These are phyloP conservation scores for Drosophila cardini DNA, from an alignment of 1,140 invertebrate species.

Conservation along the genomic window DNA sequence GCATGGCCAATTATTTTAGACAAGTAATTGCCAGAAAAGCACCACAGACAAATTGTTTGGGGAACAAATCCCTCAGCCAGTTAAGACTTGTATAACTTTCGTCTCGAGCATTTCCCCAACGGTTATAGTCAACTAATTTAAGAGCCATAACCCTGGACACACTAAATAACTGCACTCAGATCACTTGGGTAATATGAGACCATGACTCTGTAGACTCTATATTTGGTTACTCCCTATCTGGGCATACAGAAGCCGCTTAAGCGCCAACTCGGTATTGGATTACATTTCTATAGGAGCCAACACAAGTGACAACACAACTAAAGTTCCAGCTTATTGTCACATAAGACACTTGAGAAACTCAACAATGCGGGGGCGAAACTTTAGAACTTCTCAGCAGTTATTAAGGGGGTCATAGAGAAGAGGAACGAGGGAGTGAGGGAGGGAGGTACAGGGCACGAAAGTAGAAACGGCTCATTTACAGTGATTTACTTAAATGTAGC, in stretches of 20 bases:
- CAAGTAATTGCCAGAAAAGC: slow-evolving; percentile 72
- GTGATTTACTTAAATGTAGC: slow-evolving; percentile 60
- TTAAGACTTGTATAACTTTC: slow-evolving; percentile 49
- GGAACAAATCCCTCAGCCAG: slow-evolving; percentile 67
- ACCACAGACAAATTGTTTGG: slow-evolving; percentile 69
- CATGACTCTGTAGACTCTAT: slow-evolving; percentile 9
- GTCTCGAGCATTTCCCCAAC: slow-evolving; percentile 19
- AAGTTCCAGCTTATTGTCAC: slow-evolving; percentile 50
- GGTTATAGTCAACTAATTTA: slow-evolving; percentile 55
- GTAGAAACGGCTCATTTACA: slow-evolving; percentile 59
- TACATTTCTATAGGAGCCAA: slow-evolving; percentile 15
- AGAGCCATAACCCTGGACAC: slow-evolving; percentile 37
- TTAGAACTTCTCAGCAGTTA: slow-evolving; percentile 36
- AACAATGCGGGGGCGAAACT: slow-evolving; percentile 52
- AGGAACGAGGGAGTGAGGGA: slow-evolving; percentile 14
- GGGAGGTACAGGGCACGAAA: not conserved
- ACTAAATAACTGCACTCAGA: slow-evolving; percentile 40
- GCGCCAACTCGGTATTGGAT: slow-evolving; percentile 36
- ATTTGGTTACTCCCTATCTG: slow-evolving; percentile 54
- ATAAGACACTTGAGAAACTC: slow-evolving; percentile 77
- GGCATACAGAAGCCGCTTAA: slow-evolving; percentile 71
- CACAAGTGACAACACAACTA: slow-evolving; percentile 8
- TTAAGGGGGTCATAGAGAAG: not conserved
- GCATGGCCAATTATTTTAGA: slow-evolving; percentile 79
- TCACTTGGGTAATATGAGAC: slow-evolving; percentile 37